A percentile compares a stretch with the other conserved stretches of the same genome.
Evolutionary conservation across 2,797 vertebrate genomes (phyloP).

Genomic region (Serranus cabrilla): DNA sequence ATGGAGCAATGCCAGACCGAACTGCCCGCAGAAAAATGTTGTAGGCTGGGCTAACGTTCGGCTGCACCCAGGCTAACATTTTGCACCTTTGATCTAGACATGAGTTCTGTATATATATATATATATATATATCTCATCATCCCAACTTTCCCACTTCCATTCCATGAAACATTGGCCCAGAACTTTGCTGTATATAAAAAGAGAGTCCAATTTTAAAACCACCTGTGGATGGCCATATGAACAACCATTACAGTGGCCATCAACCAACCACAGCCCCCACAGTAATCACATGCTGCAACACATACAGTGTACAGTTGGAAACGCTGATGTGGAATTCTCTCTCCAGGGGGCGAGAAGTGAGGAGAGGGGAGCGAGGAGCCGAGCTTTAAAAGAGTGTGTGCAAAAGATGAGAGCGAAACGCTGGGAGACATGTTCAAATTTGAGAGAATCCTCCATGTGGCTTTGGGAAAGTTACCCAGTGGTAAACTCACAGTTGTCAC

Average conservation of each 20-base stretch:
- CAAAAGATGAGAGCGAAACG: neutral
- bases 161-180: constrained; percentile 1
- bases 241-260: neutral
- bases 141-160: neutral
- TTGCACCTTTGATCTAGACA: too few relatives aligned
- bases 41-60: too few relatives aligned
- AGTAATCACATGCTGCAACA: constrained; percentile 23
- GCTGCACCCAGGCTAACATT: too few relatives aligned
- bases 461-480: constrained; percentile 27
- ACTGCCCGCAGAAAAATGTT: too few relatives aligned
- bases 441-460: constrained; percentile 10
- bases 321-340: neutral
- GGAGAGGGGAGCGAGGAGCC: neutral
- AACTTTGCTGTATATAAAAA: neutral
- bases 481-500: constrained; percentile 37
- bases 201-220: constrained; percentile 2
- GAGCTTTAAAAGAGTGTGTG: neutral
- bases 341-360: constrained; percentile 16
- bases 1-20: too few relatives aligned
- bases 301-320: constrained; percentile 8
- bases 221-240: constrained; percentile 15
- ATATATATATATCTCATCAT: constrained; percentile 23
- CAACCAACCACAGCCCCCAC: neutral
- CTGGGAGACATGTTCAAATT: constrained; percentile 31
- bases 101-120: too few relatives aligned